Base-by-base conservation (phyloP, 2,113 vertebrate species). In the Corapipo altera region DNA sequence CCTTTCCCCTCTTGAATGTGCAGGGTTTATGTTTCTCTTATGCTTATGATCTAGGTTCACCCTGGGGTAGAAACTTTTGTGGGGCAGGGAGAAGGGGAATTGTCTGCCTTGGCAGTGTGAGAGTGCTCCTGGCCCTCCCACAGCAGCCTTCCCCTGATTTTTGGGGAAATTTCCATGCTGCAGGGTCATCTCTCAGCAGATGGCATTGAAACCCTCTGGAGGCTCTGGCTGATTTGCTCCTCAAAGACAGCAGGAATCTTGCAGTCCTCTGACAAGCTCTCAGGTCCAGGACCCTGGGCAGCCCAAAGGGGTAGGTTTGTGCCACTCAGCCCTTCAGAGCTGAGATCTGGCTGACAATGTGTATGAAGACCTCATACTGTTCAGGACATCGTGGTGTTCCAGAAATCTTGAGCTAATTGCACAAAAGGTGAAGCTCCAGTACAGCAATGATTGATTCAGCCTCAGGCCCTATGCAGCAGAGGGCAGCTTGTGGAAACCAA, bases 351-450 rank as follows among this genome's bases (percentile, higher is more conserved):
- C 46, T 85, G 70, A 85, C 2, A 8, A 57, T 2, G 14, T 51
- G 27, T 76, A 51, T 51, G 73, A 91, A 64, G 89, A 44, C 51
- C 33, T 74, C 85, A 72, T 0, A 4, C 67, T 59, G 46, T 23
- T 3, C 12, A 59, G 71, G 78, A 75, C 51, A 26, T 8, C 0
- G 1, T 77, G 55, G 64, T 85, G 67, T 67, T 92, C 48, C 85
- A 81, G 88, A 71, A 90, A 55, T 11, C 49, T n/a, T 48, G 64
- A 80, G 48, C 82, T 94, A 88, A 93, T 93, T 88, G 79, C 52
- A 48, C 17, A 39, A 88, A 88, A 88, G 82, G 85, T 88, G 88
- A 93, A 86, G 32, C 67, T 90, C 23, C 62, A 70, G 46, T 24
- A 41, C 10, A 33, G 43, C 67, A 55, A 33, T 0, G 13, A 88